Evolutionary conservation across 1,140 invertebrate species (phyloP), one percentile per base, ranked within the genome.

Genomic region (Bradynema listronoti): DNA sequence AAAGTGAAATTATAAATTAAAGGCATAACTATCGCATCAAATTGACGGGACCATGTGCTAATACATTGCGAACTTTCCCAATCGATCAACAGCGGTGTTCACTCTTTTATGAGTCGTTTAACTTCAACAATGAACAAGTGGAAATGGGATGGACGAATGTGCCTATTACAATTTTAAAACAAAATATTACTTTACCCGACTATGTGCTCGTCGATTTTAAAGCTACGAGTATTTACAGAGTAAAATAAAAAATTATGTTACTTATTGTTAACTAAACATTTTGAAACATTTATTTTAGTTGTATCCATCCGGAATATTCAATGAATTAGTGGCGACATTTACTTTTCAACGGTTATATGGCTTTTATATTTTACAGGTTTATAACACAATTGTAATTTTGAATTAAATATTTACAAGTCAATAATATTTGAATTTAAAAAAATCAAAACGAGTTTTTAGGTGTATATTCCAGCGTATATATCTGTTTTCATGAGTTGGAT

Each of bases 401-500:
- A n/a, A n/a, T n/a, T n/a, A n/a, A n/a, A n/a, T n/a, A n/a, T n/a
- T n/a, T n/a, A n/a, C n/a, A n/a, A n/a, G n/a, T n/a, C n/a, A n/a
- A n/a, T n/a, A n/a, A n/a, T n/a, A n/a, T n/a, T n/a, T n/a, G n/a
- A n/a, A n/a, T n/a, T n/a, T n/a, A 25, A 51, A 33, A 29, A 56
- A 11, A 5, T 22, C 32, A 11, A 61, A 61, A 61, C 5, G 14
- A 30, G 9, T 19, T 29, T 68, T 45, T 45, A 68, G 55, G 72
- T 77, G 2, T 75, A 76, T 41, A 68, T 76, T 25, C 73, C 73
- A 11, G 69, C 75, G 9, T 76, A 76, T 45, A 75, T 76, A 49
- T 70, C 75, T 47, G 73, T 77, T 9, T 74, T 75, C 36, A 77
- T 78, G 52, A 73, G 65, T 16, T 78, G 76, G 74, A 74, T 77